Base-by-base conservation (phyloP, 2,797 vertebrate genomes). In the Tokudaia tokunoshimensis region DNA sequence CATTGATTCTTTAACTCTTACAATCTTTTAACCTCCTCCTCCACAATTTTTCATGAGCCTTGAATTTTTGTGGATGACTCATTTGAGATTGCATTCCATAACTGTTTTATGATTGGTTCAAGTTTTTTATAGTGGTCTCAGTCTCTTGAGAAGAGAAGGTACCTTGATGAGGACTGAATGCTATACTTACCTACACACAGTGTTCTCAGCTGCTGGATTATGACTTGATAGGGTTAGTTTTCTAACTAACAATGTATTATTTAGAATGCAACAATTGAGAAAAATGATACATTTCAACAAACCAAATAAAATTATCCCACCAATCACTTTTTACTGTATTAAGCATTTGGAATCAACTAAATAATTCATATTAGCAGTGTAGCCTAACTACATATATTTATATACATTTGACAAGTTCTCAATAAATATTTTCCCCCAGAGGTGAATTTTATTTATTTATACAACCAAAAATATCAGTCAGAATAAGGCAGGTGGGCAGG, bases 391-490 rank as follows among this genome's bases (percentile, higher is more conserved):
- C 22, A 6, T 11, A 9, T 11, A 44, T 41, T 20, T 44, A 50
- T 10, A 31, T 3, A 2, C 37, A 7, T 10, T 4, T 44, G 1
- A 29, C 63, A 52, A 44, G 10, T 15, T 15, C 3, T 55, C 8
- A 29, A 55, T 41, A 82, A 61, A 44, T 0, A 41, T 74, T 47
- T 44, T 9, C 59, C 29, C 52, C 61, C 47, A 72, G 92, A 95
- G 52, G 74, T 52, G 84, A 93, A 96, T 93, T 57, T 83, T 6
- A 76, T 97, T 98, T 97, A 97, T 97, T 97, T 67, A 34, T 34
- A 84, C 31, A 80, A 92, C 44, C 76, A 79, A 80, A 84, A 93
- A 94, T 74, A 79, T 87, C 44, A 47, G 52, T 80, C 63, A 29
- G 31, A 94, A 79, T 79, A 37, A 55, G 75, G 70, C 20, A 20